phyloP scores from a whole-genome alignment of 2,797 vertebrate species.

The Chelidonichthys spinosus region DNA sequence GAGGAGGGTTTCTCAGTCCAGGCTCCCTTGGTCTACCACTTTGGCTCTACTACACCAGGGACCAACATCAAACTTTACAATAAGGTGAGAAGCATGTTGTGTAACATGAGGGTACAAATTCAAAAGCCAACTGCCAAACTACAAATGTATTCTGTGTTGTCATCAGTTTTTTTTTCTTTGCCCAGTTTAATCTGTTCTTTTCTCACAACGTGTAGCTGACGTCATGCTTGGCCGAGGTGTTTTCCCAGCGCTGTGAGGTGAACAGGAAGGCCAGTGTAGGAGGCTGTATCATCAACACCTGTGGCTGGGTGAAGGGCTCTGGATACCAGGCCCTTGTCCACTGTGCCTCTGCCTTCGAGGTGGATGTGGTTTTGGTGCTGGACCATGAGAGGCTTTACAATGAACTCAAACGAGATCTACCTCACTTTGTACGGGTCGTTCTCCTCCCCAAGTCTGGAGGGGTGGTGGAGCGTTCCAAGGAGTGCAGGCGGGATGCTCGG shows the following conservation, averaged over 20 bases:
- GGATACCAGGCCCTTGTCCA: conserved; percentile 98
- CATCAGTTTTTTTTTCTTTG: background rate
- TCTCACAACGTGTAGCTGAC: conserved; percentile 86
- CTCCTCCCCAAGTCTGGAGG: conserved; percentile 96
- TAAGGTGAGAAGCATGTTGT: conserved; percentile 85
- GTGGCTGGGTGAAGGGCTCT: conserved; percentile 98
- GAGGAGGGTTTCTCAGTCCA: conserved; percentile 98
- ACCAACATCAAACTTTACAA: conserved; percentile 99
- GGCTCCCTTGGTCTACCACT: conserved; percentile 97
- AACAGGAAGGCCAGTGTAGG: conserved; percentile 95
- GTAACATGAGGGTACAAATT: background rate
- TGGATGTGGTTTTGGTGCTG: conserved; percentile 96
- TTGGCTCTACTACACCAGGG: conserved; percentile 96
- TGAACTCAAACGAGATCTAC: conserved; percentile 95
- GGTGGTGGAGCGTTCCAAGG: conserved; percentile 95
- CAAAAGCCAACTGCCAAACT: background rate
- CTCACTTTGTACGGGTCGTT: conserved; percentile 95
- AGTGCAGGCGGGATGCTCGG: conserved; percentile 92
- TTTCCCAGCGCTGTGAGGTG: conserved; percentile 96
- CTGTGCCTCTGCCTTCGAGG: conserved; percentile 96
- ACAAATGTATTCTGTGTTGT: background rate
- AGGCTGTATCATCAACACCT: conserved; percentile 98
- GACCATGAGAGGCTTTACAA: conserved; percentile 98
- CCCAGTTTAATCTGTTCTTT: background rate
- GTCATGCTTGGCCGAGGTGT: conserved; percentile 93